Base-by-base conservation (phyloP, 2,113 vertebrate genomes). In the Suncus etruscus region DNA sequence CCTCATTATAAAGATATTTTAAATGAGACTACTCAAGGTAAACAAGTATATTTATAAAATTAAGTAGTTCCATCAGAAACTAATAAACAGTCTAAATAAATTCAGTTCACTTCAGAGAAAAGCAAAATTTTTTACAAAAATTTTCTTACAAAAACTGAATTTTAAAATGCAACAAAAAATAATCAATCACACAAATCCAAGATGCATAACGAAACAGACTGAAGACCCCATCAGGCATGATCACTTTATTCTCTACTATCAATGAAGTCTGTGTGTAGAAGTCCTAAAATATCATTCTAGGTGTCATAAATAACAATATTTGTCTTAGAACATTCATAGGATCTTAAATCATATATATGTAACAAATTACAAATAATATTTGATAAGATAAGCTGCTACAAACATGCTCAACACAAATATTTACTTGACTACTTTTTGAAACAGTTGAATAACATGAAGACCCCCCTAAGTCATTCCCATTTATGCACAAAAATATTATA, bases 361-460 rank as follows among this genome's bases (percentile, higher is more conserved):
- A 88, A 48, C 7, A n/a, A 18, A 85, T 14, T 48, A 79, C 39
- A 93, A 63, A 72, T 66, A 51, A 69, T 1, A 51, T 0, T 66
- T 20, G 58, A 80, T 0, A 69, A 25, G 32, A 84, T 8, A 89
- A 66, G 39, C 39, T 39, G 39, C 31, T 11, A 3, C 51, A 3
- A 47, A 32, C 16, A 70, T 24, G 25, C 29, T 51, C 18, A 78
- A 25, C 48, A 92, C 4, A n/a, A 78, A 24, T 29, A 74, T 3
- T 77, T 29, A 82, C 6, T 20, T 8, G 76, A 27, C 20, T 29
- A 75, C 15, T 70, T 82, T 25, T 4, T 50, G 10, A 86, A 75
- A 77, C 61, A 83, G 90, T 77, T 82, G 16, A 7, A 69, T 47
- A 77, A 31, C 39, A 27, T 66, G 73, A 88, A 80, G 51, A 96